Base-by-base conservation (phyloP, 1,140 invertebrate species). In the Bombus impatiens region DNA sequence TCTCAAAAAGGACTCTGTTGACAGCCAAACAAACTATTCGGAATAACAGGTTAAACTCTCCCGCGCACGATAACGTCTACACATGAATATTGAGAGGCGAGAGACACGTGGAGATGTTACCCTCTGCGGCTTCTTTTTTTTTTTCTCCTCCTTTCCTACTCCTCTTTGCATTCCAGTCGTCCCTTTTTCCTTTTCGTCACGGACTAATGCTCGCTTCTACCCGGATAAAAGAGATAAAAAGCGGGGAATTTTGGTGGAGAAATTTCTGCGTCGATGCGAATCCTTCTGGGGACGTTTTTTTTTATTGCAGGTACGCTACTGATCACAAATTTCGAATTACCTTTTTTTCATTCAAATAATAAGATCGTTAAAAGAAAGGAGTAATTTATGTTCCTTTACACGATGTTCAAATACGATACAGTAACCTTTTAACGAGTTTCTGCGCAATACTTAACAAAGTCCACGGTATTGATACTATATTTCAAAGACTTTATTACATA, bases 1-100 rank as follows among this genome's bases (percentile, higher is more conserved):
- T 78, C 74, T 35, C 59, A 57, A 44, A 44, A 74, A 80, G 83
- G 83, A 80, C 77, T 72, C 42, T 80, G 77, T 85, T 84, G 76
- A 67, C 71, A 62, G 47, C n/a, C 59, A 78, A 79, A 87, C 71
- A 84, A 71, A 59, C 65, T 59, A 67, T 84, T 47, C 47, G 68
- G 83, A 85, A 53, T 71, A 79, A 53, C 84, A 67, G 67, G 84
- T 68, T 77, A 82, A 81, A 87, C 65, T 57, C 68, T 59, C 47
- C 5, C 57, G 75, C 37, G 25, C n/a, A 53, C 40, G 83, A 57
- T 82, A 40, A 68, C 40, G n/a, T 67, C 79, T 75, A 75, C 59
- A 65, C 59, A 47, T 57, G 70, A 47, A 76, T 77, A 68, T 84
- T 35, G 82, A 53, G 82, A 44, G 18, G n/a, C 57, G 53, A 59